These are phyloP conservation scores for Smittia sp. DNA, from an alignment of 2,888 invertebrate species.

Conservation along the genomic window DNA sequence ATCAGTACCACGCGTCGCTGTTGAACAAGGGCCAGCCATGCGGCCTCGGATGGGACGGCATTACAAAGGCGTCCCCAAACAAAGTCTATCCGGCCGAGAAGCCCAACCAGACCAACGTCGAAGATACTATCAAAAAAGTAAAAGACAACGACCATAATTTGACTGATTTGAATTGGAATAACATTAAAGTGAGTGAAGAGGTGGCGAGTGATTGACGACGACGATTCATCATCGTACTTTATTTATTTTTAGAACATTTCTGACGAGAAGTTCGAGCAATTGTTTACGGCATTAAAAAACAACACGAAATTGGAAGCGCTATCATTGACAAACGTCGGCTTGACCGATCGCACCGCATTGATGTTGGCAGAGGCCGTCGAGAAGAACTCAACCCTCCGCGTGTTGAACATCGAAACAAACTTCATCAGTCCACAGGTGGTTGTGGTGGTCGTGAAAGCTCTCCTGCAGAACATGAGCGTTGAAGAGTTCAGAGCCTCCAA, in stretches of 20 bases:
- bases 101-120: conserved; percentile 94
- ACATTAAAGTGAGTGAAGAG: conserved; percentile 81
- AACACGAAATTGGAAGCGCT: conserved; percentile 91
- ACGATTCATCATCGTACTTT: neutral
- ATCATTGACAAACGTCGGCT: conserved; percentile 89
- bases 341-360: conserved; percentile 83
- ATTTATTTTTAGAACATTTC: conserved; percentile 78
- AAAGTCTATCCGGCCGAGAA: conserved; percentile 92
- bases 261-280: conserved; percentile 86
- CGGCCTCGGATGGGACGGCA: conserved; percentile 89
- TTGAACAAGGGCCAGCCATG: conserved; percentile 88
- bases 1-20: conserved; percentile 96
- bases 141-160: conserved; percentile 83
- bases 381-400: conserved; percentile 74
- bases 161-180: conserved; percentile 96
- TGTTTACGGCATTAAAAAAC: conserved; percentile 81
- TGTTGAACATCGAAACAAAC: conserved; percentile 94
- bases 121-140: conserved; percentile 85
- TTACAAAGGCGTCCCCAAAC: conserved; percentile 89
- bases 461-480: conserved; percentile 80
- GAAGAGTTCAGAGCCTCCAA: conserved; percentile 97
- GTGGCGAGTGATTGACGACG: neutral
- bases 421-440: conserved; percentile 88
- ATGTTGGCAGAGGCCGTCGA: conserved; percentile 79
- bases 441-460: conserved; percentile 78